These are phyloP conservation scores for Mus spicilegus DNA, from an alignment of 2,113 vertebrate genomes.

Conservation along the genomic window DNA sequence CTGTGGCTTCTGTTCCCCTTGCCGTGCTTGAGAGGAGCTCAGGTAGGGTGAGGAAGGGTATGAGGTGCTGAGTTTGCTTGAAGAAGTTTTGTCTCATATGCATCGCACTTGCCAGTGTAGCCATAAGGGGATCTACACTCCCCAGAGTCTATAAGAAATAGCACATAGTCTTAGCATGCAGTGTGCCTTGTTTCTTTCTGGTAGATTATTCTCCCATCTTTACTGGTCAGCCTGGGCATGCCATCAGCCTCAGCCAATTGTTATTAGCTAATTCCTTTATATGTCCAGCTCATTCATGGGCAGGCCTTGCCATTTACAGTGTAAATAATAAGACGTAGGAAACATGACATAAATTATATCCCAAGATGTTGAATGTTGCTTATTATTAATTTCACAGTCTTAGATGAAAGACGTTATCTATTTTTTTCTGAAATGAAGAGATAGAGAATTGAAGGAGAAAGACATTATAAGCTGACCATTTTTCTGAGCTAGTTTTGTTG, in stretches of 20 bases:
- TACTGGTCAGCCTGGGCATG: neutral
- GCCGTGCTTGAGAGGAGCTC: neutral
- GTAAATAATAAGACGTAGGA: neutral
- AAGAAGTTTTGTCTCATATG: neutral
- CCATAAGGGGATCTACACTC: neutral
- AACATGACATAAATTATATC: neutral
- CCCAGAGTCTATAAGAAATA: neutral
- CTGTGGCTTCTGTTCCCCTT: neutral
- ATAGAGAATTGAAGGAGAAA: neutral
- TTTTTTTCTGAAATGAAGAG: neutral
- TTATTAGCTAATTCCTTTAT: neutral
- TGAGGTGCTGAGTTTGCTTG: neutral
- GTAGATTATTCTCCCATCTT: neutral
- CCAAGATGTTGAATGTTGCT: neutral
- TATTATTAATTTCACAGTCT: neutral
- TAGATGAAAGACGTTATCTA: neutral
- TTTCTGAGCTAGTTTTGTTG: neutral
- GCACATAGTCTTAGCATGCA: neutral
- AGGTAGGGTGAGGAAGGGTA: rapidly evolving
- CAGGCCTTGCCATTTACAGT: neutral
- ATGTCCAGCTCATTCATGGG: neutral
- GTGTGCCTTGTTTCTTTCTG: neutral
- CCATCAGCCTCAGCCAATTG: neutral
- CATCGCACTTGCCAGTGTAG: neutral
- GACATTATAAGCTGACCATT: neutral